These are phyloP conservation scores for Gryllus longicercus DNA, from an alignment of 2,888 invertebrate genomes.

Conservation along the genomic window DNA sequence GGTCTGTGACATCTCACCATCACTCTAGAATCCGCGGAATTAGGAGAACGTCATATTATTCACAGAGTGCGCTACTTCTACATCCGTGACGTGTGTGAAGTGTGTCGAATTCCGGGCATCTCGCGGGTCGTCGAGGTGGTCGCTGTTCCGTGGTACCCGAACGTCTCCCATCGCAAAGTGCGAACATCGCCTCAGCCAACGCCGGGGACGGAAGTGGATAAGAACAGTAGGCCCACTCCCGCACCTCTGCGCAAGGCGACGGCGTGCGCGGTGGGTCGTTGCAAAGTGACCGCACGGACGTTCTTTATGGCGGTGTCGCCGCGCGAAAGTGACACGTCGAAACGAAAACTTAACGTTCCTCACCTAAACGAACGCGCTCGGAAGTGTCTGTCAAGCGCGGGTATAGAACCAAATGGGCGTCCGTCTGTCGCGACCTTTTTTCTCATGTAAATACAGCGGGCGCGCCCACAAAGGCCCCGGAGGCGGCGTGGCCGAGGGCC, in stretches of 20 bases:
- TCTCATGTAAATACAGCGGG: neutral
- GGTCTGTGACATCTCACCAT: neutral
- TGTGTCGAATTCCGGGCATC: neutral
- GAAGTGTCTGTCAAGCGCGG: no score
- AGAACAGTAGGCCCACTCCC: slow-evolving; percentile 17
- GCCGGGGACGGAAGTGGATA: neutral
- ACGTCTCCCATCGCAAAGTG: no score
- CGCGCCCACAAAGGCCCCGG: no score
- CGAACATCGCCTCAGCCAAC: no score
- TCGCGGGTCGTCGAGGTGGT: neutral
- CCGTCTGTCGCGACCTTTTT: neutral
- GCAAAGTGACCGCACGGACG: no score
- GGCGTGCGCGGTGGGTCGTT: neutral
- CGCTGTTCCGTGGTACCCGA: no score
- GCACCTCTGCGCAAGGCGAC: neutral
- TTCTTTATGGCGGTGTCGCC: no score
- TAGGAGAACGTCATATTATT: neutral
- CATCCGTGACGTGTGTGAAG: slow-evolving; percentile 5
- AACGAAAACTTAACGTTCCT: no score
- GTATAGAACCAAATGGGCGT: neutral
- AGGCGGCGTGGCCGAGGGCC: no score
- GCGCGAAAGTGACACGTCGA: no score
- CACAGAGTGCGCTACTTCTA: neutral
- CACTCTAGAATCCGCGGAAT: neutral
- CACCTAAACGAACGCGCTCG: no score